Evolutionary conservation across 2,113 vertebrate species (phyloP), one percentile per base, ranked within the genome.

Genomic region (Poicephalus meyeri): DNA sequence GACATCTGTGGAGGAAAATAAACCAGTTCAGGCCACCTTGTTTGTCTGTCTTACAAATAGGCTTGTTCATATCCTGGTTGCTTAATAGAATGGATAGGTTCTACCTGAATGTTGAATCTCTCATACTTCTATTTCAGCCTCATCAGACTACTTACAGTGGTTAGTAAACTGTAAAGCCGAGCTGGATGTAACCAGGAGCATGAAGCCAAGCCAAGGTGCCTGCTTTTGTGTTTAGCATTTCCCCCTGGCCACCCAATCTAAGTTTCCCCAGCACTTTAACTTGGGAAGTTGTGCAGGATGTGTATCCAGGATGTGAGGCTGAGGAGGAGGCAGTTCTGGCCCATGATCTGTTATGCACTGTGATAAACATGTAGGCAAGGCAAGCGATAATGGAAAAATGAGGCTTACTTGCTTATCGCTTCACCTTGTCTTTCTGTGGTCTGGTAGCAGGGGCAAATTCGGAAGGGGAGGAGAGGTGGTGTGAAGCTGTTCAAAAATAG

Each of bases 121-220:
- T 39, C 8, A 0, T 10, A 1, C 20, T 5, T 4, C 44, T 42
- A 1, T 1, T 1, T 5, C 16, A 3, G 37, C 25, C 31, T 88
- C 25, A 6, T 8, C 41, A 53, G 83, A 11, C 60, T 47, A 2
- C 33, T 52, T 10, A 4, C 44, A 49, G 50, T n/a, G 70, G 9
- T 37, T 47, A 88, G 28, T 35, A 35, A 46, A 5, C 50, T 35
- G 56, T 35, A 35, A 10, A 35, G 21, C 33, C 0, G 13, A 53
- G 50, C 31, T 3, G 3, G 13, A 8, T 12, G 55, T 53, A 20
- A 16, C 9, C 53, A 29, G 82, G 76, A 53, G 1, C 41, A 7
- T 2, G 1, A 3, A 24, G 37, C 60, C 60, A 16, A 39, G 77
- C 39, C 56, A 35, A 12, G 18, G 76, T 41, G 33, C 7, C 52